Evolutionary conservation across 2,113 vertebrate species (phyloP).

Genomic region (Dipodomys stephensi): DNA sequence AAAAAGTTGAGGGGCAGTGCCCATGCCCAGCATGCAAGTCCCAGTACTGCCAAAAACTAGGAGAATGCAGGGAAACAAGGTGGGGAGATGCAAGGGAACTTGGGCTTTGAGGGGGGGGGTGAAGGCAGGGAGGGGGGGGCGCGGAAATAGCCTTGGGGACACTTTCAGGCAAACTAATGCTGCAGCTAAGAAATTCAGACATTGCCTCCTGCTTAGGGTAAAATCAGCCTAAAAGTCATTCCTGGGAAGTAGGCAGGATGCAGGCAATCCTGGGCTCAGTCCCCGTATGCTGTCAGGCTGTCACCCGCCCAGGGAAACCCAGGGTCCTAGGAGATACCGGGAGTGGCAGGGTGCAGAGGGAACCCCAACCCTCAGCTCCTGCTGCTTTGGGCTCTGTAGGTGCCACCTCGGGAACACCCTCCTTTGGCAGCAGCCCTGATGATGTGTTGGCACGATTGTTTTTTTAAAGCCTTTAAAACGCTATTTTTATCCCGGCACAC

Average conservation of each 20-base stretch:
- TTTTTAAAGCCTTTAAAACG: constrained; percentile 63
- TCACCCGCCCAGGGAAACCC: background rate
- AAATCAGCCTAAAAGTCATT: background rate
- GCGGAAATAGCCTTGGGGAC: too few relatives aligned
- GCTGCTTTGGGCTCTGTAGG: background rate
- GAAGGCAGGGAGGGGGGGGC: too few relatives aligned
- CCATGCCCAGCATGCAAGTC: background rate
- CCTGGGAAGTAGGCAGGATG: background rate
- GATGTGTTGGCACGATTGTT: constrained; percentile 16
- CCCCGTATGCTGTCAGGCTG: too few relatives aligned
- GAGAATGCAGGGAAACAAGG: background rate
- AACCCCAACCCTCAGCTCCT: background rate
- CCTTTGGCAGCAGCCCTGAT: constrained; percentile 30
- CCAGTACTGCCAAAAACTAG: background rate
- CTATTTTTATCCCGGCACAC: constrained; percentile 73
- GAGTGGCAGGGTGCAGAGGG: too few relatives aligned
- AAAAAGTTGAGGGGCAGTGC: background rate
- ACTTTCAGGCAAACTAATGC: background rate
- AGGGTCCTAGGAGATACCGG: background rate
- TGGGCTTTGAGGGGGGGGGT: background rate
- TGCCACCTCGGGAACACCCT: background rate
- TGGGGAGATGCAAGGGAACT: too few relatives aligned
- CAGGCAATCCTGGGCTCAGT: background rate
- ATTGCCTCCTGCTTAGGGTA: background rate
- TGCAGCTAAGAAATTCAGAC: fast-evolving